phyloP scores from a whole-genome alignment of 2,888 invertebrate genomes.

The Epiblema foenella region DNA sequence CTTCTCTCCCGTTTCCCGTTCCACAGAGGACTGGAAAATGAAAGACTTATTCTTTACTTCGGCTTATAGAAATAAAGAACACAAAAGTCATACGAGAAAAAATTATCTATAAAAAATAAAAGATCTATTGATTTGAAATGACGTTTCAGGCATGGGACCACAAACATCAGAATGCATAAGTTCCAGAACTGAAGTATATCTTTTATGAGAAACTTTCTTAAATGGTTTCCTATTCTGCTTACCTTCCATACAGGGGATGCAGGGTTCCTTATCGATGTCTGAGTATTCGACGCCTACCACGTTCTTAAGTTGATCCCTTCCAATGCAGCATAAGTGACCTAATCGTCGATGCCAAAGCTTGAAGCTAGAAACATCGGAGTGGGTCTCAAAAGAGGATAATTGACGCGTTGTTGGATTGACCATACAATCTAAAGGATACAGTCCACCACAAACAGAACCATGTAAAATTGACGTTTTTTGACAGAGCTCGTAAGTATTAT shows the following conservation, averaged over 20 bases:
- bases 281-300: background rate
- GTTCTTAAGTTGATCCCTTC: background rate
- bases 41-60: background rate
- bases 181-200: background rate
- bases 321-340: no score
- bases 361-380: no score
- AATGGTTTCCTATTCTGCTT: background rate
- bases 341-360: no score
- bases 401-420: background rate
- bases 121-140: background rate
- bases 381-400: no score
- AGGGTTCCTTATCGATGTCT: background rate
- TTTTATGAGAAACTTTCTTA: background rate
- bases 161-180: background rate
- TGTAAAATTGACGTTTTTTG: no score
- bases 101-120: background rate
- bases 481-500: no score
- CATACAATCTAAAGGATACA: slow-evolving; percentile 3
- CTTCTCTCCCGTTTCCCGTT: no score
- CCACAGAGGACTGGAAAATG: background rate
- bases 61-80: background rate
- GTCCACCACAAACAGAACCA: no score
- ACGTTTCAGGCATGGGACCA: background rate
- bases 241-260: slow-evolving; percentile 1
- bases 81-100: slow-evolving; percentile 1